A percentile compares a stretch with the other conserved stretches of the same genome.
Evolutionary conservation across 2,797 vertebrate genomes (phyloP).

Genomic region (Eutrigla gurnardus): DNA sequence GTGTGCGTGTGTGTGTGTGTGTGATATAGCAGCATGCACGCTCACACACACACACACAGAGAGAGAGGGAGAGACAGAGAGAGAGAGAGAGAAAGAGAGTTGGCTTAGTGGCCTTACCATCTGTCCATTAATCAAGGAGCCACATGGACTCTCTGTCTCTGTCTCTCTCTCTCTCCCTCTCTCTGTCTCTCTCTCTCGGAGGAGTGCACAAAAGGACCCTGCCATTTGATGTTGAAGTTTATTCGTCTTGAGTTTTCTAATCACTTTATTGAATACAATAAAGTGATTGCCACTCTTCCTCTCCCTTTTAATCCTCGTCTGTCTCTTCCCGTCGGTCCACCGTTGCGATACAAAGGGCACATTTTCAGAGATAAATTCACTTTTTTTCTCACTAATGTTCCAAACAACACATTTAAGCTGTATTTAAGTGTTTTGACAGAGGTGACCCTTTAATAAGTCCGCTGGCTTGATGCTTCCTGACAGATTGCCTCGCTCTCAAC

Average conservation of each 20-base stretch:
- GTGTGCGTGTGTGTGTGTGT: constrained; percentile 35
- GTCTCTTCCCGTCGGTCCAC: constrained; percentile 9
- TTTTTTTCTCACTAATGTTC: constrained; percentile 48
- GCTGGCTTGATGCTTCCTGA: constrained; percentile 64
- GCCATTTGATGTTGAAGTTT: constrained; percentile 50
- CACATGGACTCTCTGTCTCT: constrained; percentile 69
- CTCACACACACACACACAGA: constrained; percentile 27
- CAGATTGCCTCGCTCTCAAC: constrained; percentile 63
- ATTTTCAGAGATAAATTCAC: constrained; percentile 27
- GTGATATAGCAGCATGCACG: constrained; percentile 48
- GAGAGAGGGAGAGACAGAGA: not conserved
- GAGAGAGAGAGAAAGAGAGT: constrained; percentile 48
- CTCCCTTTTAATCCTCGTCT: constrained; percentile 6
- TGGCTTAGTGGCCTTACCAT: constrained; percentile 79
- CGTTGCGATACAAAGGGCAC: constrained; percentile 21
- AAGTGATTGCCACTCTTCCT: constrained; percentile 38
- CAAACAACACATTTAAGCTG: constrained; percentile 56
- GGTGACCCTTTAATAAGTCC: constrained; percentile 69
- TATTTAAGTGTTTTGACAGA: constrained; percentile 68
- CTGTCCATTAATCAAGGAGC: constrained; percentile 83
- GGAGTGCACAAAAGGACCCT: constrained; percentile 59
- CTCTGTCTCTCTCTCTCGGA: constrained; percentile 37
- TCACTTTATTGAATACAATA: constrained; percentile 50
- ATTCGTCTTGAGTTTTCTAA: constrained; percentile 58
- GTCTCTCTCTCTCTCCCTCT: constrained; percentile 38